These are phyloP conservation scores for Pantherophis alleghaniensis DNA, from an alignment of 2,797 vertebrate species.

Conservation along the genomic window DNA sequence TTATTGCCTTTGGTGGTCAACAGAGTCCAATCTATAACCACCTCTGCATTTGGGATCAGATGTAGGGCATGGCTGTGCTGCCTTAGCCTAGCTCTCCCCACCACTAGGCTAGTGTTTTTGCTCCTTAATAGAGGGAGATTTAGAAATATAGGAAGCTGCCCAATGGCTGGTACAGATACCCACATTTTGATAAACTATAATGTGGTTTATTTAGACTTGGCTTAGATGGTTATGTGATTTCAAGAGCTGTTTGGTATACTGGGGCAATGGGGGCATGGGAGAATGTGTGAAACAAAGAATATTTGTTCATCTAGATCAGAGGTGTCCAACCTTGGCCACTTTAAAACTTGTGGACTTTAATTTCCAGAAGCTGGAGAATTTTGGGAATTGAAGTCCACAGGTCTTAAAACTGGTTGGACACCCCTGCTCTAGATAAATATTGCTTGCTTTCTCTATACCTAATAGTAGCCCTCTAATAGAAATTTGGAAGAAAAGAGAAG, in stretches of 20 bases:
- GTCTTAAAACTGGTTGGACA: not conserved
- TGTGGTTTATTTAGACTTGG: not conserved
- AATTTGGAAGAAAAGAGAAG: not conserved
- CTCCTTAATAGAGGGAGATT: not conserved
- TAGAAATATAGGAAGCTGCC: not conserved
- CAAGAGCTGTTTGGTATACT: not conserved
- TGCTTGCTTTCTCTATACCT: not conserved
- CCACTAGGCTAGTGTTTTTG: not conserved
- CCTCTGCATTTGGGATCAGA: not conserved
- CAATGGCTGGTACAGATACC: not conserved
- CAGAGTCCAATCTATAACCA: not conserved
- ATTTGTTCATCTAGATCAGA: not conserved
- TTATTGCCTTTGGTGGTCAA: not conserved
- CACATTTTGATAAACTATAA: not conserved
- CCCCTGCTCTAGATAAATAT: not conserved
- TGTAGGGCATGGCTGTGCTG: not conserved
- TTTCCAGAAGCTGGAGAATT: not conserved
- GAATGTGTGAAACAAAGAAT: not conserved
- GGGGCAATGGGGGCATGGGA: not conserved
- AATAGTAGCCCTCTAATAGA: not conserved
- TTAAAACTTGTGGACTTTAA: not conserved
- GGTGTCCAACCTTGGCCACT: not conserved
- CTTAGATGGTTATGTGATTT: not conserved
- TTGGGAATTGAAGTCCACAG: not conserved
- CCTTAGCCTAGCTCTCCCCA: not conserved